Conservation (phyloP, 2,888 invertebrate species). For the Melanophora roralis region DNA sequence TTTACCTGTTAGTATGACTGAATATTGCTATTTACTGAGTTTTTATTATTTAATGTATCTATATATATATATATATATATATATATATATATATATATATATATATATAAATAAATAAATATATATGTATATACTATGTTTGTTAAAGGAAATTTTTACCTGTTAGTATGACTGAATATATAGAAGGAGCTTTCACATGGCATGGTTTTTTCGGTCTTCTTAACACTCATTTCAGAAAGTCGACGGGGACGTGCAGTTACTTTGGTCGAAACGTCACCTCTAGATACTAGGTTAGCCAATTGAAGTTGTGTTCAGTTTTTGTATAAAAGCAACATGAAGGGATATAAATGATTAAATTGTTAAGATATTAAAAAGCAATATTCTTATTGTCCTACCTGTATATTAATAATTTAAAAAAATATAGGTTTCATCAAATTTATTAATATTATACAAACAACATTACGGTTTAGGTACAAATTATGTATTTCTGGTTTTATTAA, state of each 20-base stretch:
- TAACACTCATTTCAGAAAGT: constrained; percentile 90
- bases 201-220: constrained; percentile 91
- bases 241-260: constrained; percentile 87
- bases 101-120: too few species aligned
- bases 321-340: constrained; percentile 39
- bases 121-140: background rate
- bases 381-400: background rate
- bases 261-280: constrained; percentile 69
- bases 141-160: constrained; percentile 79
- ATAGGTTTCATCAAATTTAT: too few species aligned
- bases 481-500: too few species aligned
- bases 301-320: background rate
- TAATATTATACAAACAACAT: too few species aligned
- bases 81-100: too few species aligned
- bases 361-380: constrained; percentile 25
- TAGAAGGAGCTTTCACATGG: constrained; percentile 95
- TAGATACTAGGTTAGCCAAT: constrained; percentile 29
- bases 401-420: too few species aligned
- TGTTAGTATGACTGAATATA: constrained; percentile 94
- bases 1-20: constrained; percentile 93
- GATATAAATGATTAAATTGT: constrained; percentile 19
- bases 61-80: too few species aligned
- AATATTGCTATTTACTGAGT: too few species aligned
- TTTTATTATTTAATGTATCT: too few species aligned
- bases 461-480: too few species aligned